Evolutionary conservation across 2,113 vertebrate species (phyloP).

Genomic region (Acanthochromis polyacanthus): DNA sequence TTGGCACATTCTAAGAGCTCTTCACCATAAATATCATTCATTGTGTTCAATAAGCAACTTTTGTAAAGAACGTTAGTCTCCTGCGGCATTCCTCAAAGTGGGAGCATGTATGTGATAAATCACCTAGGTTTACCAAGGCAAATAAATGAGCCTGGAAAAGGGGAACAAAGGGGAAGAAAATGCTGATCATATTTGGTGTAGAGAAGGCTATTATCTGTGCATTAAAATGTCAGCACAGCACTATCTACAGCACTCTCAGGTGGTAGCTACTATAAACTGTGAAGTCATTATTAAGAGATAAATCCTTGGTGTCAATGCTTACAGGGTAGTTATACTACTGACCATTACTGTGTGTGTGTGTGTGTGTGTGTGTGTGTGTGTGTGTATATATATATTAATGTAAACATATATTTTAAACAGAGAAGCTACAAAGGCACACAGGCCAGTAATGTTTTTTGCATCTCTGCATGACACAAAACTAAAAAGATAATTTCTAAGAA

Average conservation of each 20-base stretch:
- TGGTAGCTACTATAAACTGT: slow-evolving; percentile 28
- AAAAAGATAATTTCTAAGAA: background rate
- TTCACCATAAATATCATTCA: slow-evolving; percentile 36
- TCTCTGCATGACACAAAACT: background rate
- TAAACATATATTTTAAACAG: slow-evolving; percentile 14
- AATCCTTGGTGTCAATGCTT: slow-evolving; percentile 22
- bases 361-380: too few species aligned
- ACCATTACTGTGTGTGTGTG: slow-evolving; percentile 6
- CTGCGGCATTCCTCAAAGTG: slow-evolving; percentile 10
- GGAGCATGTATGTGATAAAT: slow-evolving; percentile 59
- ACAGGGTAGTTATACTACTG: background rate
- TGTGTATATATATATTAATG: background rate
- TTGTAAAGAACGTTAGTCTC: slow-evolving; percentile 35
- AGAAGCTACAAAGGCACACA: background rate
- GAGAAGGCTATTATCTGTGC: slow-evolving; percentile 60
- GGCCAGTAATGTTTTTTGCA: background rate
- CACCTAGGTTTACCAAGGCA: slow-evolving; percentile 49
- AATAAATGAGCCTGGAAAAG: slow-evolving; percentile 52
- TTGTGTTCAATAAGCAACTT: slow-evolving; percentile 56
- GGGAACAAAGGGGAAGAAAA: slow-evolving; percentile 55
- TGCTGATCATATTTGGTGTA: slow-evolving; percentile 65
- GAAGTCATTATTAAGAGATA: slow-evolving; percentile 38
- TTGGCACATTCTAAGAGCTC: slow-evolving; percentile 39
- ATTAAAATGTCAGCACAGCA: slow-evolving; percentile 65
- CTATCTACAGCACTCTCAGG: slow-evolving; percentile 33